phyloP scores from a whole-genome alignment of 2,113 vertebrate genomes.

The Halichoerus grypus region DNA sequence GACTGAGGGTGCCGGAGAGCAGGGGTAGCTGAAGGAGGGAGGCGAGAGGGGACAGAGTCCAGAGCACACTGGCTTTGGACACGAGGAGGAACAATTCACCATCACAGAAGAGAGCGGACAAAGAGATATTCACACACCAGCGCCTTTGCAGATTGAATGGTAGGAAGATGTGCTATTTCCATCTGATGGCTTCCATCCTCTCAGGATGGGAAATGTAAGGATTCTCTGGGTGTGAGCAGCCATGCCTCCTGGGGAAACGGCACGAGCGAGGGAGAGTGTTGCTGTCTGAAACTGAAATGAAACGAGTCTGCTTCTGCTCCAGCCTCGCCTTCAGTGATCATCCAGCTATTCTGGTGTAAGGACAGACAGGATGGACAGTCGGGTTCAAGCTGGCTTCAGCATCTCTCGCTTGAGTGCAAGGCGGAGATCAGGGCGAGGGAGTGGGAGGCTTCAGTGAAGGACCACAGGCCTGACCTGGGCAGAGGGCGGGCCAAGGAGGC shows the following conservation, averaged over 20 bases:
- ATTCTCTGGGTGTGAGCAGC: too few relatives aligned
- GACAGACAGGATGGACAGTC: background rate
- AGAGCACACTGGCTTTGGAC: too few relatives aligned
- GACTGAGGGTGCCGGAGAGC: accelerated
- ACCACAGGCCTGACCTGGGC: background rate
- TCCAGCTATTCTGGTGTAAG: too few relatives aligned
- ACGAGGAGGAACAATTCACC: background rate
- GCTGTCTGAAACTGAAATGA: too few relatives aligned
- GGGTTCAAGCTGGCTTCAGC: background rate
- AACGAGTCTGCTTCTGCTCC: background rate
- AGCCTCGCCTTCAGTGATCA: background rate
- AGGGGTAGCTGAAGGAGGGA: too few relatives aligned
- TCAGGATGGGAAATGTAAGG: too few relatives aligned
- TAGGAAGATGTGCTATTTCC: accelerated
- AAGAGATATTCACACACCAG: accelerated
- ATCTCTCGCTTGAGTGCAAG: background rate
- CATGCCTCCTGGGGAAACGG: accelerated
- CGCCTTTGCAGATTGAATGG: accelerated
- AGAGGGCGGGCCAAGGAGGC: background rate
- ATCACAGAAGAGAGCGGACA: background rate
- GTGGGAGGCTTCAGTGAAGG: too few relatives aligned
- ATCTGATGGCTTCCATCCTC: accelerated
- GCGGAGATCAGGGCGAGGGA: accelerated
- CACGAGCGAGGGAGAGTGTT: accelerated
- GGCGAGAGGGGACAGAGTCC: accelerated